A percentile compares a stretch with the other conserved stretches of the same genome.
Evolutionary conservation across 2,113 vertebrate species (phyloP).

Genomic region (Baryphthengus martii): DNA sequence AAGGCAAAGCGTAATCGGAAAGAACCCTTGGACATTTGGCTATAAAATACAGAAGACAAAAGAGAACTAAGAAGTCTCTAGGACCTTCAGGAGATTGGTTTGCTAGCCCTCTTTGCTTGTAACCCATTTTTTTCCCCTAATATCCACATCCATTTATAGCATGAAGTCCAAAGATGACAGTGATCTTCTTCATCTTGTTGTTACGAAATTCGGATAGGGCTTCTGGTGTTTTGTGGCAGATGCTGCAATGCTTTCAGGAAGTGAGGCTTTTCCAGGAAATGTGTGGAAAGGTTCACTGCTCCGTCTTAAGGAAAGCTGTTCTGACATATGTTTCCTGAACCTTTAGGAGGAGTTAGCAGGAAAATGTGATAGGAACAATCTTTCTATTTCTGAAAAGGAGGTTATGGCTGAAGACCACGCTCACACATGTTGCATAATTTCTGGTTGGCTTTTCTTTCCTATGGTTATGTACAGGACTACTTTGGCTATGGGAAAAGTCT

Average conservation of each 20-base stretch:
- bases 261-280: not conserved
- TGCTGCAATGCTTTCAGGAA: not conserved
- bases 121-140: not conserved
- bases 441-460: not conserved
- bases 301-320: not conserved
- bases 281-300: not conserved
- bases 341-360: not conserved
- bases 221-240: not conserved
- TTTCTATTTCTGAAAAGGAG: not conserved
- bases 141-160: not conserved
- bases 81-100: not conserved
- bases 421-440: not conserved
- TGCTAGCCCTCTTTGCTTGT: not conserved
- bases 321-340: not conserved
- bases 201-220: not conserved
- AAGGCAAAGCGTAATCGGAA: not conserved
- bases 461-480: not conserved
- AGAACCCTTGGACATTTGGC: not conserved
- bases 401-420: not conserved
- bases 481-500: not conserved
- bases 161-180: not conserved
- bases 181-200: not conserved
- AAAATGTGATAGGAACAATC: not conserved
- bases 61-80: not conserved
- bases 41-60: not conserved